Conservation (phyloP, 2,888 invertebrate genomes). For the Ophraella communa region DNA sequence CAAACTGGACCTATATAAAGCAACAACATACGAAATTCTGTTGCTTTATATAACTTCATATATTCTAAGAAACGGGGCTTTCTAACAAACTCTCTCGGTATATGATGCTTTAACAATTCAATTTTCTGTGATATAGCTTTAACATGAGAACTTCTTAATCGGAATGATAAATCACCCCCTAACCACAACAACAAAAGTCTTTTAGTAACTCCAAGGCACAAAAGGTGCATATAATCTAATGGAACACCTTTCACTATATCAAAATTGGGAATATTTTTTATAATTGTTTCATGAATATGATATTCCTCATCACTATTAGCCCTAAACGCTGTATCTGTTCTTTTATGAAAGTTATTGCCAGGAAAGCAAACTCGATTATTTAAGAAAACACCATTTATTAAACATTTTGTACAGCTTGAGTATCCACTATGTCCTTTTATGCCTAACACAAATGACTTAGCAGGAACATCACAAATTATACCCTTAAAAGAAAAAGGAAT, state of each 20-base stretch:
- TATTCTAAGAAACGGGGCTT: constrained; percentile 27
- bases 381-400: constrained; percentile 11
- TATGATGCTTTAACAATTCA: background rate
- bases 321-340: too few relatives aligned
- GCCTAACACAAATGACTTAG: too few relatives aligned
- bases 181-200: too few relatives aligned
- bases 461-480: too few relatives aligned
- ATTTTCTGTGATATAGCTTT: too few relatives aligned
- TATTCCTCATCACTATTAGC: constrained; percentile 4
- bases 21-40: constrained; percentile 31
- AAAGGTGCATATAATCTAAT: constrained; percentile 9
- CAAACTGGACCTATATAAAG: constrained; percentile 30
- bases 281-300: constrained; percentile 2
- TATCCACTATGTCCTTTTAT: constrained; percentile 6
- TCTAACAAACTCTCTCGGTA: constrained; percentile 35
- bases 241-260: constrained; percentile 13
- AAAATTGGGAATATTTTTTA: constrained; percentile 7
- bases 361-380: background rate
- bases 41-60: constrained; percentile 34
- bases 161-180: too few relatives aligned
- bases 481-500: too few relatives aligned
- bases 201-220: constrained; percentile 6
- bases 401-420: constrained; percentile 10
- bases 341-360: too few relatives aligned
- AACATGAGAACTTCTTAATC: too few relatives aligned